Conservation (phyloP, 2,113 vertebrate species). For the Grammomys surdaster region DNA sequence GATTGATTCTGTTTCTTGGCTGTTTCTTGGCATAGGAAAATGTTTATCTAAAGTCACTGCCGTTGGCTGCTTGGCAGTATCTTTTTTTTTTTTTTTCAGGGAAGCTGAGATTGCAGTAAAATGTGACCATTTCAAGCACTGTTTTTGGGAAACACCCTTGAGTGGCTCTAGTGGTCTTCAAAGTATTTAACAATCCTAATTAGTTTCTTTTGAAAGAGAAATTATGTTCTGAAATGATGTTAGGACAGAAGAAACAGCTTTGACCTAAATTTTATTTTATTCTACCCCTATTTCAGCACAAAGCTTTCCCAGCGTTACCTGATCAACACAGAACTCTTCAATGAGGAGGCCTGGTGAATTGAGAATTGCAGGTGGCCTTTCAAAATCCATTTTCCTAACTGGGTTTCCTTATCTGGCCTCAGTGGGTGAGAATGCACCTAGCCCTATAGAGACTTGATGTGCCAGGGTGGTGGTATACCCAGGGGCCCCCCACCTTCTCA, state of each 20-base stretch:
- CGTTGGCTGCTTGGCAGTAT: background rate
- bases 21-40: slow-evolving; percentile 35
- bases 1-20: background rate
- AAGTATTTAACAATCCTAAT: slow-evolving; percentile 34
- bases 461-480: too few relatives aligned
- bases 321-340: background rate
- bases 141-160: background rate
- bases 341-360: background rate
- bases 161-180: background rate
- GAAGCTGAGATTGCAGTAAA: slow-evolving; percentile 7
- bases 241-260: background rate
- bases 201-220: background rate
- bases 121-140: slow-evolving; percentile 15
- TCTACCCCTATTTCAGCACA: background rate
- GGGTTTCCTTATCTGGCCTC: too few relatives aligned
- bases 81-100: background rate
- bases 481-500: too few relatives aligned
- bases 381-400: background rate
- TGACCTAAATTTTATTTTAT: slow-evolving; percentile 16
- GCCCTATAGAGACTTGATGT: too few relatives aligned
- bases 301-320: background rate
- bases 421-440: too few relatives aligned
- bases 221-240: background rate
- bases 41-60: background rate
- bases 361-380: background rate